A percentile compares a stretch with the other conserved stretches of the same genome.
Conservation (phyloP, 2,113 vertebrate species). For the Cinclus cinclus region DNA sequence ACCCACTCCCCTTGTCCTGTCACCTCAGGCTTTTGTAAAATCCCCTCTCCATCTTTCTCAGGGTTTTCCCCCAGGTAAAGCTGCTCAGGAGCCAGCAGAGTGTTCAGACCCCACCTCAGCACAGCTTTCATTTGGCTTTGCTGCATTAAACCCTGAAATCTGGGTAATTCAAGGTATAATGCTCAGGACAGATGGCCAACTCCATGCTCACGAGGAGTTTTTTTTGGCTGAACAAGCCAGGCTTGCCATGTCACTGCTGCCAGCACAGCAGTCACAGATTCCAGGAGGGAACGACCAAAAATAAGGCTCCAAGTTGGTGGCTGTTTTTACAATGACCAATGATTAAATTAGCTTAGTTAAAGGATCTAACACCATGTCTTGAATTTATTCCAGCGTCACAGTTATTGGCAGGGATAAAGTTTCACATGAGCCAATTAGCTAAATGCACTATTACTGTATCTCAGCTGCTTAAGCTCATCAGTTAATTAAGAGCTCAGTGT, state of each 20-base stretch:
- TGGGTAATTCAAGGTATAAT: not conserved
- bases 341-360: constrained; percentile 34
- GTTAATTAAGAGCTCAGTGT: constrained; percentile 63
- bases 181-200: not conserved
- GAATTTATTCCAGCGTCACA: constrained; percentile 53
- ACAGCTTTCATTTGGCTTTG: not conserved
- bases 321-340: constrained; percentile 9
- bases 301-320: not conserved
- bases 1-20: not conserved
- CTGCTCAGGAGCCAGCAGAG: not conserved
- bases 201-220: not conserved
- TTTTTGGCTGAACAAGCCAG: not conserved
- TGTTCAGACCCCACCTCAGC: not conserved
- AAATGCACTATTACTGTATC: constrained; percentile 62
- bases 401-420: constrained; percentile 55
- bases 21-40: not conserved
- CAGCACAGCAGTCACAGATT: not conserved
- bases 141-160: not conserved
- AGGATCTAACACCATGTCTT: constrained; percentile 19
- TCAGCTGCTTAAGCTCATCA: constrained; percentile 66
- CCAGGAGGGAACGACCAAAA: not conserved
- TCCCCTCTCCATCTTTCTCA: not conserved
- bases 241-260: not conserved
- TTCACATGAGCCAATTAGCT: constrained; percentile 67
- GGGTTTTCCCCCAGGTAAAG: not conserved